These are phyloP conservation scores for Tuta absoluta DNA, from an alignment of 2,888 invertebrate species.

Conservation along the genomic window DNA sequence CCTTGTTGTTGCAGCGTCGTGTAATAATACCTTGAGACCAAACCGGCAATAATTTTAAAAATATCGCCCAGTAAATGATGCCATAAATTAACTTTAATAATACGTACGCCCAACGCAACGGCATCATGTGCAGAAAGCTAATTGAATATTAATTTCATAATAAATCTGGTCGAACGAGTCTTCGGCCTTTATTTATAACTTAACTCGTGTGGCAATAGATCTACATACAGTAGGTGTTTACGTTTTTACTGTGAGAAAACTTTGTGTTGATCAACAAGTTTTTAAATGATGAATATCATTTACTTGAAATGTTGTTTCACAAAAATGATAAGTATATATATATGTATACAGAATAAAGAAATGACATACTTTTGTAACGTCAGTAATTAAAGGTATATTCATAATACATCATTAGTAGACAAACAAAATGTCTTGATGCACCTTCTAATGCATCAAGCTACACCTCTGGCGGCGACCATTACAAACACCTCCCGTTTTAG, in stretches of 20 bases:
- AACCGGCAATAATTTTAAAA: conserved; percentile 75
- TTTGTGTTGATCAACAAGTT: not conserved
- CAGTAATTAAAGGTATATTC: not conserved
- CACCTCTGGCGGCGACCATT: conserved; percentile 68
- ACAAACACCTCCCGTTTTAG: conserved; percentile 76
- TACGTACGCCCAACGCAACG: conserved; percentile 74
- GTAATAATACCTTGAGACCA: conserved; percentile 34
- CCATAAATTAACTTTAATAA: conserved; percentile 80
- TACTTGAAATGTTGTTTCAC: too few relatives aligned
- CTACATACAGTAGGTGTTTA: conserved; percentile 12
- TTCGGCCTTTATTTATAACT: conserved; percentile 69
- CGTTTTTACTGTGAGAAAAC: not conserved
- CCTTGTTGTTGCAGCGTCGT: too few relatives aligned
- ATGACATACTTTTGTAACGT: too few relatives aligned
- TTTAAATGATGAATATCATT: too few relatives aligned
- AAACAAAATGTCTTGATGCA: conserved; percentile 32
- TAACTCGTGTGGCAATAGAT: conserved; percentile 55
- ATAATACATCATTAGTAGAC: not conserved
- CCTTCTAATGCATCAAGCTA: conserved; percentile 60
- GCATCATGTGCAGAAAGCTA: conserved; percentile 81
- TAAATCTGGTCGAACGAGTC: conserved; percentile 75
- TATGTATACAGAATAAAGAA: too few relatives aligned
- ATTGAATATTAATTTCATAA: conserved; percentile 81
- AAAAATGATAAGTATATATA: too few relatives aligned
- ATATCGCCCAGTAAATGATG: conserved; percentile 78